Conservation (phyloP, 2,888 invertebrate genomes). For the Polylopha cassiicola region DNA sequence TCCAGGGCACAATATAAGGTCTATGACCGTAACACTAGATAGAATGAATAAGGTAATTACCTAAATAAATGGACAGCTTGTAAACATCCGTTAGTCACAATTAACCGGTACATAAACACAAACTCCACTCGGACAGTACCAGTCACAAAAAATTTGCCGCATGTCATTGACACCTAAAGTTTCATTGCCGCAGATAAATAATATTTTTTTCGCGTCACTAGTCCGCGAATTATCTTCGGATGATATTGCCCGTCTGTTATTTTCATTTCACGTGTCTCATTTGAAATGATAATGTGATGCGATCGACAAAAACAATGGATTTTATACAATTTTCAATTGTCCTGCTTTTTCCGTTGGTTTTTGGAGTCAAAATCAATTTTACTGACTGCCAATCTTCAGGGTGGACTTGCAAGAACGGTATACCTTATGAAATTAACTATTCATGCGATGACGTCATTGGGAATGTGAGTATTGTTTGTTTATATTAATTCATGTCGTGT, state of each 20-base stretch:
- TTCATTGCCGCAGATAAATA: slow-evolving; percentile 39
- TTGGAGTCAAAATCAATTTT: slow-evolving; percentile 58
- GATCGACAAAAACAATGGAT: slow-evolving; percentile 33
- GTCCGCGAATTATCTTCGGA: slow-evolving; percentile 52
- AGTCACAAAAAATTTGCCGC: slow-evolving; percentile 7
- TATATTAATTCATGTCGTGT: too few relatives aligned
- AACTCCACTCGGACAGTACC: slow-evolving; percentile 3
- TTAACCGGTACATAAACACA: too few relatives aligned
- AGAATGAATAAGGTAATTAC: too few relatives aligned
- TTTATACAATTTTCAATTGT: slow-evolving; percentile 29
- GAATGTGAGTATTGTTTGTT: slow-evolving; percentile 52
- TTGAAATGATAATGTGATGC: slow-evolving; percentile 29
- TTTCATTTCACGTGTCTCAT: slow-evolving; percentile 43
- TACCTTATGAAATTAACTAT: slow-evolving; percentile 53
- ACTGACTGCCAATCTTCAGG: slow-evolving; percentile 57
- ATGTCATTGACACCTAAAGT: slow-evolving; percentile 24
- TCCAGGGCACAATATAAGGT: too few relatives aligned
- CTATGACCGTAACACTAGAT: too few relatives aligned
- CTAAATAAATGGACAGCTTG: too few relatives aligned
- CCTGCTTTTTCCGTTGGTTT: slow-evolving; percentile 27
- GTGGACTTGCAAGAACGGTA: slow-evolving; percentile 64
- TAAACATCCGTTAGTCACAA: too few relatives aligned
- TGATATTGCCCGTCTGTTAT: slow-evolving; percentile 42
- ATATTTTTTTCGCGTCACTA: slow-evolving; percentile 36
- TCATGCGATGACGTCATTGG: slow-evolving; percentile 45